Percentiles rank a stretch among this genome's conserved stretches.
Conservation (phyloP, 2,797 vertebrate genomes). For the Rhynchonycteris naso region DNA sequence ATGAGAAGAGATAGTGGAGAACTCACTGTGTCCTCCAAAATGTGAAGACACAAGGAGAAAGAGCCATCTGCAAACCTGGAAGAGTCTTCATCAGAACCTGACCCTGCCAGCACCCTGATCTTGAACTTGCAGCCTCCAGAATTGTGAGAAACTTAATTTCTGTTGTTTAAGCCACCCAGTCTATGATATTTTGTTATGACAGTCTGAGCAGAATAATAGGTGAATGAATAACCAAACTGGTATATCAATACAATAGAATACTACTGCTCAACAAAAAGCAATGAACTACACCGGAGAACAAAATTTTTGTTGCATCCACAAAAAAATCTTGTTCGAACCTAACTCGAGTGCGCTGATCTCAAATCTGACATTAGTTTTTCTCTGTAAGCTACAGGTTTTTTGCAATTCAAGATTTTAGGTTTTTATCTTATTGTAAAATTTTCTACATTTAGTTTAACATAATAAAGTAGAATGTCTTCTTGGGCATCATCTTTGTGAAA, state of each 20-base stretch:
- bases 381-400: too few relatives aligned
- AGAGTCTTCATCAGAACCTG: not conserved
- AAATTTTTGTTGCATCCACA: too few relatives aligned
- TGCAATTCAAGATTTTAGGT: too few relatives aligned
- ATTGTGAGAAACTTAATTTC: not conserved
- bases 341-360: too few relatives aligned
- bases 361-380: too few relatives aligned
- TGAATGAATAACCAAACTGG: not conserved
- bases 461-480: too few relatives aligned
- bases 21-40: not conserved
- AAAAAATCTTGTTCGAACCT: too few relatives aligned
- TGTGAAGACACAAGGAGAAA: not conserved
- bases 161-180: not conserved
- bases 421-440: too few relatives aligned
- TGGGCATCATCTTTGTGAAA: too few relatives aligned
- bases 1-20: not conserved
- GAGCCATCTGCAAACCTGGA: not conserved
- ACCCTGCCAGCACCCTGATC: not conserved
- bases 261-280: not conserved
- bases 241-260: not conserved
- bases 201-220: not conserved
- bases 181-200: not conserved
- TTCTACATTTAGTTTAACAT: too few relatives aligned
- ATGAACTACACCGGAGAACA: too few relatives aligned
- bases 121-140: not conserved